Conservation (phyloP, 2,888 invertebrate genomes). For the Pristionchus mayeri region DNA sequence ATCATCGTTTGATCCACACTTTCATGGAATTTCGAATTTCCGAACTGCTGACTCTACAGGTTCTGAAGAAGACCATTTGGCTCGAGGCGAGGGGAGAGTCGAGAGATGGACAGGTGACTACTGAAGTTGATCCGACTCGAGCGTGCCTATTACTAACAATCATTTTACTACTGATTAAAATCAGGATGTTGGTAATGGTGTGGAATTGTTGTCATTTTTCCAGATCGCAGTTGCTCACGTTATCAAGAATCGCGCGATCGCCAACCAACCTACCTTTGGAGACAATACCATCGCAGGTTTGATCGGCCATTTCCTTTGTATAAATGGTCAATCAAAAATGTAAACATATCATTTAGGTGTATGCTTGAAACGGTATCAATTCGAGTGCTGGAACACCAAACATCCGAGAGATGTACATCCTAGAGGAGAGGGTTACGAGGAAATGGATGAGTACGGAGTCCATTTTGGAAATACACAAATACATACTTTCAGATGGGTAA, state of each 20-base stretch:
- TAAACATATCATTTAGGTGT: neutral
- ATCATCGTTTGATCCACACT: too few species aligned
- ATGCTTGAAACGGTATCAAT: neutral
- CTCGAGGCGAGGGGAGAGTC: slow-evolving; percentile 28
- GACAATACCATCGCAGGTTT: neutral
- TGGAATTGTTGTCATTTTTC: too few species aligned
- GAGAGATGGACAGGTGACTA: slow-evolving; percentile 1
- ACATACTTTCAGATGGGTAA: neutral
- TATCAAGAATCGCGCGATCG: slow-evolving; percentile 25
- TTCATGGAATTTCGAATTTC: too few species aligned
- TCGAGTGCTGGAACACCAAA: neutral
- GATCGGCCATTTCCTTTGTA: too few species aligned
- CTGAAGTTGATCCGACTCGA: too few species aligned
- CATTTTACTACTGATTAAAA: too few species aligned
- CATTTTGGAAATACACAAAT: neutral
- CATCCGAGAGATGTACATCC: neutral
- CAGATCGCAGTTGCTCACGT: slow-evolving; percentile 19
- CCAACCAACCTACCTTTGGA: slow-evolving; percentile 7
- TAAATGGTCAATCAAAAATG: too few species aligned
- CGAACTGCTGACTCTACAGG: neutral
- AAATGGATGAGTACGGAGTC: neutral
- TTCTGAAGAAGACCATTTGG: slow-evolving; percentile 36
- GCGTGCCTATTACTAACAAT: too few species aligned
- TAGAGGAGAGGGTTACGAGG: slow-evolving; percentile 8
- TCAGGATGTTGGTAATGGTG: neutral